Conservation (phyloP, 2,113 vertebrate species). For the Elaphurus davidianus region DNA sequence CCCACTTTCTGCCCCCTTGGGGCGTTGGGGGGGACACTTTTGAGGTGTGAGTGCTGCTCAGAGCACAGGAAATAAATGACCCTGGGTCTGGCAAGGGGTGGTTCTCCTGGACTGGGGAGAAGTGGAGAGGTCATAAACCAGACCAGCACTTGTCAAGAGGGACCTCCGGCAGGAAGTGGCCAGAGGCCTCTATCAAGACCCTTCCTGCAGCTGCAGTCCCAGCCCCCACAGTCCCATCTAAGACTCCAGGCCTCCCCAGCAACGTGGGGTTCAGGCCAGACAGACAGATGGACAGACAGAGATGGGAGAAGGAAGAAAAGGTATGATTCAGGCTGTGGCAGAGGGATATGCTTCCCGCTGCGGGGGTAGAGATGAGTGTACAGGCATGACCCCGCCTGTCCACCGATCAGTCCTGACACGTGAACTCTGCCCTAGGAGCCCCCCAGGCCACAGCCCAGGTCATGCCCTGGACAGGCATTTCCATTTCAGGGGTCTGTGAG, state of each 20-base stretch:
- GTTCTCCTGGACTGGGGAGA: background rate
- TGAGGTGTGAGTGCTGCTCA: background rate
- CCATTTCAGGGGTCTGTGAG: background rate
- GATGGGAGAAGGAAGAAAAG: background rate
- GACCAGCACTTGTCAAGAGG: background rate
- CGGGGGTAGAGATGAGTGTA: background rate
- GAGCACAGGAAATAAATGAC: background rate
- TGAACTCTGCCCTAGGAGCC: background rate
- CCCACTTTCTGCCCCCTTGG: background rate
- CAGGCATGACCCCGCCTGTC: background rate
- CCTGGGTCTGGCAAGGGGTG: background rate
- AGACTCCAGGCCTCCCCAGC: background rate
- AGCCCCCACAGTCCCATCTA: no score
- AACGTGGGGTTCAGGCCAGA: background rate
- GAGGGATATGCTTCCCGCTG: background rate
- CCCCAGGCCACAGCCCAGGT: accelerated
- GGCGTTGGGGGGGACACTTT: background rate
- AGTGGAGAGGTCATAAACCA: background rate
- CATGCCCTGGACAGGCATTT: background rate
- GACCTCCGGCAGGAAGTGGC: background rate
- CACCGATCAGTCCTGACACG: background rate
- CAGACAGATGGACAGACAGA: background rate
- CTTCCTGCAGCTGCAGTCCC: background rate
- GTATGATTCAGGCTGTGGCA: accelerated
- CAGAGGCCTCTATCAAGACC: background rate